These are phyloP conservation scores for Gambusia yucatana DNA, from an alignment of 2,797 vertebrate species.

Conservation along the genomic window DNA sequence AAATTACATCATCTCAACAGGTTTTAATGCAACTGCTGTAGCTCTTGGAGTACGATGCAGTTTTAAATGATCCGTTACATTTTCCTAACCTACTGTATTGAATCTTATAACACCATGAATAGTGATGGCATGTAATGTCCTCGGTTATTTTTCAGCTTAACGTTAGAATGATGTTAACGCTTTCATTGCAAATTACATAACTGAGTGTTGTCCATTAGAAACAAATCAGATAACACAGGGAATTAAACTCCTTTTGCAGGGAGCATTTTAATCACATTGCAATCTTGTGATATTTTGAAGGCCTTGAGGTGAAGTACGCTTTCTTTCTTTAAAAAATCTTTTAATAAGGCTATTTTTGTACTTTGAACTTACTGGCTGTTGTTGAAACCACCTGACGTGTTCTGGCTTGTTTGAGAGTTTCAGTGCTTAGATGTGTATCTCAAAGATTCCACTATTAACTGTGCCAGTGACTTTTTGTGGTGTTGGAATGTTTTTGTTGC, in stretches of 20 bases:
- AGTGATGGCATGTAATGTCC: not conserved
- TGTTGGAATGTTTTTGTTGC: conserved; percentile 3
- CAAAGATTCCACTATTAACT: conserved; percentile 26
- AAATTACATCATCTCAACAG: not conserved
- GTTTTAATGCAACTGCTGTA: not conserved
- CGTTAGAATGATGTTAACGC: not conserved
- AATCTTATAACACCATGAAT: not conserved
- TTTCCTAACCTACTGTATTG: not conserved
- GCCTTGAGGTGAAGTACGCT: not conserved
- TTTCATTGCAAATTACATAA: not conserved
- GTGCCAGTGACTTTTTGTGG: conserved; percentile 3
- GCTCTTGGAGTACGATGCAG: not conserved
- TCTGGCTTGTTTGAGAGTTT: conserved; percentile 43
- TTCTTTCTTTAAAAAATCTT: not conserved
- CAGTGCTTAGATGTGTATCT: not conserved
- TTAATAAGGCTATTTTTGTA: not conserved
- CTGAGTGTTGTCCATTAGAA: not conserved
- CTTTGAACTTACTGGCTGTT: not conserved
- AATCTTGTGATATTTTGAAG: not conserved
- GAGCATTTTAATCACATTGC: not conserved
- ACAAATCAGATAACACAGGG: not conserved
- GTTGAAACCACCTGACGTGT: conserved; percentile 35
- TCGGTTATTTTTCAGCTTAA: not conserved
- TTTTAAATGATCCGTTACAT: not conserved
- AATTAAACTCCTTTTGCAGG: not conserved